Percentiles rank a stretch among this genome's conserved stretches.
Conservation (phyloP, 2,888 invertebrate species). For the Pyrgus malvae region DNA sequence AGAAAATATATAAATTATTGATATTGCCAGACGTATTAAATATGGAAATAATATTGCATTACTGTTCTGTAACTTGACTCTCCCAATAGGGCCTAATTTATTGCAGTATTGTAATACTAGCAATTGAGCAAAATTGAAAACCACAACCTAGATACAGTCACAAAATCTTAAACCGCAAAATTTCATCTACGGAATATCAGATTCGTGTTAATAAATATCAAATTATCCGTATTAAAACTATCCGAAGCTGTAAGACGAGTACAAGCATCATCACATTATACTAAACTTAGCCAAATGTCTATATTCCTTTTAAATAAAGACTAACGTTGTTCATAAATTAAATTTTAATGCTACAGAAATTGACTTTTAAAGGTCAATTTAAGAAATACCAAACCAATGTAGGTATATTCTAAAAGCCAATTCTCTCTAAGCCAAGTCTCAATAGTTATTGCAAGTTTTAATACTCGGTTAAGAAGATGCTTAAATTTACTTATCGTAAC, state of each 20-base stretch:
- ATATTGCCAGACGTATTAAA: too few relatives aligned
- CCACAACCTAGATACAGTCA: conserved; percentile 19
- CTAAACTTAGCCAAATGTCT: too few relatives aligned
- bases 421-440: too few relatives aligned
- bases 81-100: conserved; percentile 6
- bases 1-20: too few relatives aligned
- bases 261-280: neutral
- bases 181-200: conserved; percentile 17
- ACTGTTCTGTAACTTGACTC: neutral
- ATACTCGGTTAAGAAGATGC: neutral
- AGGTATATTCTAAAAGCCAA: neutral
- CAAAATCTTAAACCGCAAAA: conserved; percentile 11
- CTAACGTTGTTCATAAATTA: neutral
- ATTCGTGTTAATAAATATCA: neutral
- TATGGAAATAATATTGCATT: neutral
- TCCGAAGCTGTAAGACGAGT: neutral
- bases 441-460: neutral
- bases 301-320: neutral
- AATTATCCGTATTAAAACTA: neutral
- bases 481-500: neutral
- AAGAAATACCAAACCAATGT: neutral
- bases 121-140: conserved; percentile 14
- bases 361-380: neutral
- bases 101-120: neutral
- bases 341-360: neutral